Evolutionary conservation across 2,113 vertebrate genomes (phyloP).

Genomic region (Campylomormyrus numenius): DNA sequence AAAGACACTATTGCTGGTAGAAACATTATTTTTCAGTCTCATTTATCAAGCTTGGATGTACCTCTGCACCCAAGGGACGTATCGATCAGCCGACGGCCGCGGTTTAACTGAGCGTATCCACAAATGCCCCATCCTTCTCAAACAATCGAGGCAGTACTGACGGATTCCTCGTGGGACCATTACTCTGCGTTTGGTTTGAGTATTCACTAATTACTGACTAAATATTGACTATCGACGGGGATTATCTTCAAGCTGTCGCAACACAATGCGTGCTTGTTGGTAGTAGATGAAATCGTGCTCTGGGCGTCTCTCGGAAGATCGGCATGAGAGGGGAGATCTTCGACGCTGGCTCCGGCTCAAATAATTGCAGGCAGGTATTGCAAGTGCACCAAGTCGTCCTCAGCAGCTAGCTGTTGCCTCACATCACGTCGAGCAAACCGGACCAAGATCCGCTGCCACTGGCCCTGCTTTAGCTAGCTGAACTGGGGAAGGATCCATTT

Average conservation of each 20-base stretch:
- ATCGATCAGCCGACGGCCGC: not conserved
- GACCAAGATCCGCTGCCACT: not conserved
- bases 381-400: not conserved
- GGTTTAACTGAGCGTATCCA: not conserved
- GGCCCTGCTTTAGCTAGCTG: not conserved
- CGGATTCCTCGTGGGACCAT: not conserved
- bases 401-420: not conserved
- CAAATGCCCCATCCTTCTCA: not conserved
- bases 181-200: not conserved
- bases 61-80: not conserved
- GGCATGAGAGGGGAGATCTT: not conserved
- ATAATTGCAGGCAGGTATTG: not conserved
- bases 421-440: not conserved
- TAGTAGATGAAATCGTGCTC: not conserved
- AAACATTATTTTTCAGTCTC: slow-evolving; percentile 1
- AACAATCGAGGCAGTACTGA: not conserved
- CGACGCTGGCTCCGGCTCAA: not conserved
- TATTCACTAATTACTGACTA: slow-evolving; percentile 15
- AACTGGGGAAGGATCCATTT: not conserved
- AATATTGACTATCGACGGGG: not conserved
- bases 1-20: not conserved
- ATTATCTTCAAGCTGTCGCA: not conserved
- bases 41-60: not conserved
- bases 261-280: not conserved
- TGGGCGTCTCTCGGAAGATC: not conserved